Conservation (phyloP, 2,797 vertebrate genomes). For the Meriones psammophilus region DNA sequence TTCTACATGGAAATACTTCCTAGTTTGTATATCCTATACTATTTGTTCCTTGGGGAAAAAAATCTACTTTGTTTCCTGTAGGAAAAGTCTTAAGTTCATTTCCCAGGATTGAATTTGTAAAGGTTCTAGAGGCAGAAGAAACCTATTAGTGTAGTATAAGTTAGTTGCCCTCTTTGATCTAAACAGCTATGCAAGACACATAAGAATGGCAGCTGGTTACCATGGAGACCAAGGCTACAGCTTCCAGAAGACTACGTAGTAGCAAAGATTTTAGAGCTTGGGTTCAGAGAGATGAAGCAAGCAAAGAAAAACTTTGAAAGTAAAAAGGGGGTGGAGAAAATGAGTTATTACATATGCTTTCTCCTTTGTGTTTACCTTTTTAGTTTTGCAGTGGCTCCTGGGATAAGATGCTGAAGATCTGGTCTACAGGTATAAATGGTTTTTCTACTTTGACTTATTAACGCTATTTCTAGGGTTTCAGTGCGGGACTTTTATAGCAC, state of each 20-base stretch:
- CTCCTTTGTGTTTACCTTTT: slow-evolving; percentile 60
- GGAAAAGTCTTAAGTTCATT: slow-evolving; percentile 36
- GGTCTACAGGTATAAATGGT: slow-evolving; percentile 95
- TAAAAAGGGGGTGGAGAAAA: not conserved
- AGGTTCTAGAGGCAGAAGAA: not conserved
- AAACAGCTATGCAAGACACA: not conserved
- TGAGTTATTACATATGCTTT: slow-evolving; percentile 49
- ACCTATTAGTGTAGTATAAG: not conserved
- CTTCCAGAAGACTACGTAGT: not conserved
- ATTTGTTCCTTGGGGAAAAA: not conserved
- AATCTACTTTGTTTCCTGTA: slow-evolving; percentile 3
- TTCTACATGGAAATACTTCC: not conserved
- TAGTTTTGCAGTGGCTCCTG: slow-evolving; percentile 99
- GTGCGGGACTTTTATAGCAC: slow-evolving; percentile 1
- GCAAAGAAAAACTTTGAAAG: slow-evolving; percentile 17
- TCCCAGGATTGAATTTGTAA: not conserved
- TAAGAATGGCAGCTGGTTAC: not conserved
- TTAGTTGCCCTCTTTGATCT: not conserved
- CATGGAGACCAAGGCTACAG: not conserved
- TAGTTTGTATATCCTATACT: slow-evolving; percentile 27
- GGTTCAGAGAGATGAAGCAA: not conserved
- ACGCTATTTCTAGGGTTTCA: slow-evolving; percentile 51
- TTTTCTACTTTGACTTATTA: slow-evolving; percentile 62
- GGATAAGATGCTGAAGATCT: slow-evolving; percentile 99
- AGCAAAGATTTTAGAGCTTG: slow-evolving; percentile 6